Base-by-base conservation (phyloP, 2,888 invertebrate species). In the Pegoplata infirma region DNA sequence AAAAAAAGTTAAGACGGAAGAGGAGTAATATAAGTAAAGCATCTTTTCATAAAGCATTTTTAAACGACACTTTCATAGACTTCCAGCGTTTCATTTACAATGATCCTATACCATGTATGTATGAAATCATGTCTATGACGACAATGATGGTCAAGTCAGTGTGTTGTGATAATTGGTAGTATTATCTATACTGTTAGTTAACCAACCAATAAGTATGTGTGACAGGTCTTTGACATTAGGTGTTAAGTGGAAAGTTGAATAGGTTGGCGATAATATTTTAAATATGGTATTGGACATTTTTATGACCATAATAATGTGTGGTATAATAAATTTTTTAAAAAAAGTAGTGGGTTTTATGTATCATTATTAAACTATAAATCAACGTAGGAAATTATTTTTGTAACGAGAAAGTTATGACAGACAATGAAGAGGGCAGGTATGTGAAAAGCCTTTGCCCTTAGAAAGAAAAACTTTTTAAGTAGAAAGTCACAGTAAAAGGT, bases 141-240 rank as follows among this genome's bases (percentile, higher is more conserved):
- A 55, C 28, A 49, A 53, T 12, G 55, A 51, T 55, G 68, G 44
- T 17, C 44, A 36, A 21, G n/a, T n/a, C n/a, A n/a, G n/a, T n/a
- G n/a, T n/a, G n/a, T n/a, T 44, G n/a, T n/a, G 47, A 25, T 49
- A 49, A 56, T 49, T 64, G 32, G 25, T 44, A 14, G 5, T 49
- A 36, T 56, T 63, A 44, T 21, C 21, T 36, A 16, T 36, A 63
- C 44, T 53, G 46, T 40, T 14, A 56, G 17, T 49, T 59, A 66
- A 66, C 25, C n/a, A n/a, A n/a, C n/a, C n/a, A n/a, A n/a, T n/a
- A n/a, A n/a, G n/a, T 23, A 44, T 21, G 47, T 58, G 59, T 75
- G 56, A 51, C 75, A 76, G 63, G 68, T 76, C 68, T 69, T 58
- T 76, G 68, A 76, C 63, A 61, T 75, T 58, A 58, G 67, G 79